Conservation (phyloP, 2,797 vertebrate species). For the Lithobates sylvaticus region DNA sequence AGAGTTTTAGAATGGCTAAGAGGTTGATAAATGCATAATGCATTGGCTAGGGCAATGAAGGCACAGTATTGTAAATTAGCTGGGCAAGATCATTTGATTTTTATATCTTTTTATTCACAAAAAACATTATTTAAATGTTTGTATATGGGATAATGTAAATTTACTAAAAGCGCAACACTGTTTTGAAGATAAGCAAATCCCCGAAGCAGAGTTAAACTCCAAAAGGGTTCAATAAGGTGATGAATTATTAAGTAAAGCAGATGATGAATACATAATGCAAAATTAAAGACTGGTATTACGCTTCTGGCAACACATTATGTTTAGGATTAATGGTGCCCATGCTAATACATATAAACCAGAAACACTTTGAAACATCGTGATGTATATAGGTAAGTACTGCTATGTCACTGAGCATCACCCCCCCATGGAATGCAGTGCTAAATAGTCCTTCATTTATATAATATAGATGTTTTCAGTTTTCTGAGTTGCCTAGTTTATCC, state of each 20-base stretch:
- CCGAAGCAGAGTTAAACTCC: conserved; percentile 25
- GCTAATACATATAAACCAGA: conserved; percentile 1
- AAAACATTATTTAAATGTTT: conserved; percentile 41
- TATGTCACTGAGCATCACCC: background rate
- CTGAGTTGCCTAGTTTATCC: background rate
- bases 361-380: background rate
- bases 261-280: conserved; percentile 25
- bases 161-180: conserved; percentile 19
- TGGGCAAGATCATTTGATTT: conserved; percentile 31
- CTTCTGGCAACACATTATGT: conserved; percentile 24
- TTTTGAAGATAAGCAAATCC: conserved; percentile 32
- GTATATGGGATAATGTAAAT: conserved; percentile 21
- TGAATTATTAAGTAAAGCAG: conserved; percentile 36
- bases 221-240: conserved; percentile 37
- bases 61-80: conserved; percentile 27
- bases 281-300: conserved; percentile 32
- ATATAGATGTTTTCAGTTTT: background rate
- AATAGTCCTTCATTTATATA: background rate
- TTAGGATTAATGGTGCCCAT: conserved; percentile 26
- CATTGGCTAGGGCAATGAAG: conserved; percentile 18
- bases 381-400: background rate
- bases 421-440: background rate
- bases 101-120: conserved; percentile 14
- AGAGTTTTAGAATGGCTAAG: conserved; percentile 30
- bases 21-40: conserved; percentile 46